phyloP scores from a whole-genome alignment of 2,888 invertebrate species.

The Galeruca laticollis region DNA sequence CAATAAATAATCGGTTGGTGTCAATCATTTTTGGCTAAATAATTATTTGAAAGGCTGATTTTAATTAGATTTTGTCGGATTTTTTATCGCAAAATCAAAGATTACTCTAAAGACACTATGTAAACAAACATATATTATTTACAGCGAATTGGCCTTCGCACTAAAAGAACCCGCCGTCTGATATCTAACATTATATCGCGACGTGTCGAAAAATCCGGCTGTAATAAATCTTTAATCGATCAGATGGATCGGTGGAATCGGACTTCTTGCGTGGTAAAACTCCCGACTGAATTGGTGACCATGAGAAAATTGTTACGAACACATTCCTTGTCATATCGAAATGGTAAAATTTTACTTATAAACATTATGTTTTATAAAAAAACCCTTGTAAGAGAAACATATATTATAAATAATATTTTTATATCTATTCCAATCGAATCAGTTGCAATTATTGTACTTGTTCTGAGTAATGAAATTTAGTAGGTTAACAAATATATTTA shows the following conservation, averaged over 20 bases:
- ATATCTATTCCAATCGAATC: no score
- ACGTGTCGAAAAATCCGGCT: slow-evolving; percentile 50
- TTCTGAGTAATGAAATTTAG: no score
- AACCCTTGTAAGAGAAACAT: no score
- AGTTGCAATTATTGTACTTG: no score
- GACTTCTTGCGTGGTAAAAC: slow-evolving; percentile 35
- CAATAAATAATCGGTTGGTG: no score
- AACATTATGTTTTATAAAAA: not conserved
- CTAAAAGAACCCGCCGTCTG: slow-evolving; percentile 26
- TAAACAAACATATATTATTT: not conserved
- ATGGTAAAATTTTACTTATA: not conserved
- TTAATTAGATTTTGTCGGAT: no score
- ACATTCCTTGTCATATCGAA: slow-evolving; percentile 27
- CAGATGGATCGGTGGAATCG: slow-evolving; percentile 41
- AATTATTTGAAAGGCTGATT: no score
- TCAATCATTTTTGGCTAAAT: no score
- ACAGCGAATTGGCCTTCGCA: not conserved
- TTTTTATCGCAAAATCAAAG: not conserved
- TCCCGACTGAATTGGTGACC: slow-evolving; percentile 19
- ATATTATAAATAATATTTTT: no score
- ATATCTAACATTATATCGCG: slow-evolving; percentile 52
- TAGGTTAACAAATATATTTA: not conserved
- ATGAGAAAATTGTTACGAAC: slow-evolving; percentile 25
- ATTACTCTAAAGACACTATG: not conserved
- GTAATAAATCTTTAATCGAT: slow-evolving; percentile 46